These are phyloP conservation scores for Orbicella faveolata DNA, from an alignment of 64 coral and sea anemone genomes.

Conservation along the genomic window DNA sequence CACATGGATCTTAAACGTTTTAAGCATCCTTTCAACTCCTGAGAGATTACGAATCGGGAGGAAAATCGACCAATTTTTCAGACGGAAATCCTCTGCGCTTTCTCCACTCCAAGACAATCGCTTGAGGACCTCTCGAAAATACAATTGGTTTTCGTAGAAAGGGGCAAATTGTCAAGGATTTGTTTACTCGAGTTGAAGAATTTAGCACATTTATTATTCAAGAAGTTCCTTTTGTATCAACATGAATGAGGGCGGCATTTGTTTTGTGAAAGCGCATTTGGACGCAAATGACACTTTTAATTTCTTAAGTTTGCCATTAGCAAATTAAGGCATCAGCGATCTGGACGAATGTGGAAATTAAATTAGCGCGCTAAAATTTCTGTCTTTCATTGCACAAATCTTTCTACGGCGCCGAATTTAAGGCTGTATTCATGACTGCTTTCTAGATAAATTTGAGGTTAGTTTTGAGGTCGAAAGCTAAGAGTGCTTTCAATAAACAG, in stretches of 20 bases:
- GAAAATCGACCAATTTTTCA: neutral
- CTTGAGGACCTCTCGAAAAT: neutral
- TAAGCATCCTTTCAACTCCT: neutral
- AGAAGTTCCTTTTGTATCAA: slow-evolving; percentile 42
- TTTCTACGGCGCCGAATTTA: neutral
- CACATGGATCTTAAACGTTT: slow-evolving; percentile 20
- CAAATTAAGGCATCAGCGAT: neutral
- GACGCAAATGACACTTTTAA: slow-evolving; percentile 8
- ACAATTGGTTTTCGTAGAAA: neutral
- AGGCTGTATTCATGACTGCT: neutral
- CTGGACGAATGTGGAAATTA: slow-evolving; percentile 3
- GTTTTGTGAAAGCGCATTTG: slow-evolving; percentile 33
- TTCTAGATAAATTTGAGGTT: neutral
- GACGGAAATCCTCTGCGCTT: neutral
- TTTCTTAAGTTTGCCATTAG: slow-evolving; percentile 22
- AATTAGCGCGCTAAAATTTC: neutral
- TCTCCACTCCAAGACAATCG: neutral
- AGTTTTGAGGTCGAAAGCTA: neutral
- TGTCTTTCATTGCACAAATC: neutral
- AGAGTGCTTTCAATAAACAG: neutral
- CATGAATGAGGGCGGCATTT: slow-evolving; percentile 27
- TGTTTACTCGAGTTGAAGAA: slow-evolving; percentile 51
- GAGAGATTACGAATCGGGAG: neutral
- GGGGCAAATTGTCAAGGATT: slow-evolving; percentile 39
- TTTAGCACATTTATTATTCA: slow-evolving; percentile 45